Base-by-base conservation (phyloP, 2,888 invertebrate genomes). In the Proisotoma minuta region DNA sequence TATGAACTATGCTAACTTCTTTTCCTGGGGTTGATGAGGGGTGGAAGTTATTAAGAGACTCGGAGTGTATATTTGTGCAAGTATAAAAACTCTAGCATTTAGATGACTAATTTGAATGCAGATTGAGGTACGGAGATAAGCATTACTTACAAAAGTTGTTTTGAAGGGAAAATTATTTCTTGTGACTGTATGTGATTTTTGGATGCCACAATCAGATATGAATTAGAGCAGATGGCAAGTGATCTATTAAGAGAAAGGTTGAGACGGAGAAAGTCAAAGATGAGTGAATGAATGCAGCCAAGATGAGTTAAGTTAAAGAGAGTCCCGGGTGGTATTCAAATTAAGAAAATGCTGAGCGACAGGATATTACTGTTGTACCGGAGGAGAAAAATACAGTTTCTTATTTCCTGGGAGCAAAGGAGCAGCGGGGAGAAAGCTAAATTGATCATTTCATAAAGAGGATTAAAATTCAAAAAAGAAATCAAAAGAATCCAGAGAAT, bases 261-360 rank as follows among this genome's bases (percentile, higher is more conserved):
- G n/a, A n/a, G n/a, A n/a, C n/a, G n/a, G 40, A 39, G 39, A 29
- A 29, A 54, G 52, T 47, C 47, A 47, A 47, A 47, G 47, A 47
- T 18, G 47, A 10, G 5, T 18, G 28, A 15, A 22, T 3, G 49
- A 24, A 26, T 23, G 24, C 18, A 28, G 52, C 34, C n/a, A 24
- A 52, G 34, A 22, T 3, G 49, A 49, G 52, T n/a, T 5, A 50
- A 52, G 52, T 26, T 54, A 54, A 54, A 39, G 39, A 20, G 54
- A 39, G 54, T 54, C 54, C 54, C 54, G 54, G 54, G 54, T 54
- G 54, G 54, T 54, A 54, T 54, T 54, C 39, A 54, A 54, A 54
- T 54, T 54, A 54, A 39, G 40, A 39, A 39, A 18, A 39, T 34
- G 28, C 22, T 12, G 40, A 26, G 28, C 15, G 40, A 54, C 54